Conservation (phyloP, 2,797 vertebrate species). For the Anguilla marmorata region DNA sequence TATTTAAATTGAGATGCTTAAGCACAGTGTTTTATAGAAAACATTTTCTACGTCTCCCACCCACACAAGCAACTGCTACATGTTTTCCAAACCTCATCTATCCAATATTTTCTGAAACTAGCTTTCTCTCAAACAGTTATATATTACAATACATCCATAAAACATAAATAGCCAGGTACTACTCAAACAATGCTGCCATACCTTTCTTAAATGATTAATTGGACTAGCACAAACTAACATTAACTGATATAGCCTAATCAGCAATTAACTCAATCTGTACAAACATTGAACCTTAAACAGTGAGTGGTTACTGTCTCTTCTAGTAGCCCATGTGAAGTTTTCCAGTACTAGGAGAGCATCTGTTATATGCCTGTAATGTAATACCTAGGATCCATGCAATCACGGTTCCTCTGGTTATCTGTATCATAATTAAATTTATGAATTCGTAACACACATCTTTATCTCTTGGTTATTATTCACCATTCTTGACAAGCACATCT, state of each 20-base stretch:
- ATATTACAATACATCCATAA: neutral
- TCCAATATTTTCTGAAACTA: neutral
- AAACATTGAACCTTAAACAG: neutral
- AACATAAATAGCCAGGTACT: neutral
- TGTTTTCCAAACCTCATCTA: neutral
- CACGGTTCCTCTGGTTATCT: neutral
- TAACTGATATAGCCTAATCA: neutral
- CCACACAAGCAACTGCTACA: neutral
- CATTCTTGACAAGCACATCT: neutral
- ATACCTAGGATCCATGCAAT: neutral
- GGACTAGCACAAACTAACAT: neutral
- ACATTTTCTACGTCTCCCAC: neutral
- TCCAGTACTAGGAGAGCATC: neutral
- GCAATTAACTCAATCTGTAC: neutral
- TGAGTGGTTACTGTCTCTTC: neutral
- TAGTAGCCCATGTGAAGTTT: neutral
- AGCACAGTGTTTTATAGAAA: neutral
- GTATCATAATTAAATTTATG: neutral
- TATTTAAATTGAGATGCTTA: neutral
- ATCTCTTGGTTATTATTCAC: neutral
- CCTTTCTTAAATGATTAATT: neutral
- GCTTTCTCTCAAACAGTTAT: neutral
- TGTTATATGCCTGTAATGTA: too few species aligned
- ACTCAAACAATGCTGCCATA: neutral
- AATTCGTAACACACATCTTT: neutral